Evolutionary conservation across 2,888 invertebrate genomes (phyloP).

Genomic region (Tetanocera ferruginea): DNA sequence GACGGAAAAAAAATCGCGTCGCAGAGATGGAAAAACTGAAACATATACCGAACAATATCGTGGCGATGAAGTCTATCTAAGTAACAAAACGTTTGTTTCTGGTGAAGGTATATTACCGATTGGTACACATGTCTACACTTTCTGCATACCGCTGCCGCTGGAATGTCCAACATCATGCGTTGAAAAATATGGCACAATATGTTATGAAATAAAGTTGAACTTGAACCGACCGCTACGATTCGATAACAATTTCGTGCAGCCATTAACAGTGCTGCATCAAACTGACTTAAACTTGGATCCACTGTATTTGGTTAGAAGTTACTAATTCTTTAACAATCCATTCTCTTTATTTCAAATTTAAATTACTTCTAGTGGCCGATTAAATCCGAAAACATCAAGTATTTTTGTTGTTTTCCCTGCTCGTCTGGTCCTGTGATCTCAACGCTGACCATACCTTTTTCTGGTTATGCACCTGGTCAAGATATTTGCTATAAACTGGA

Average conservation of each 20-base stretch:
- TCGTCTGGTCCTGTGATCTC: slow-evolving; percentile 49
- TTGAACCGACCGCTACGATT: slow-evolving; percentile 87
- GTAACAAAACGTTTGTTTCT: slow-evolving; percentile 43
- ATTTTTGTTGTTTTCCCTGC: slow-evolving; percentile 54
- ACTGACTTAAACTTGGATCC: slow-evolving; percentile 83
- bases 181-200: slow-evolving; percentile 78
- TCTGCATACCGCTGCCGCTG: slow-evolving; percentile 51
- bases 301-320: slow-evolving; percentile 75
- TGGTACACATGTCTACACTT: slow-evolving; percentile 54
- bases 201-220: slow-evolving; percentile 81
- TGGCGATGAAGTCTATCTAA: slow-evolving; percentile 48
- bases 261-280: slow-evolving; percentile 81
- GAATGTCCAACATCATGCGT: slow-evolving; percentile 72
- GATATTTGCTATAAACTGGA: slow-evolving; percentile 48
- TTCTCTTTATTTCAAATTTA: not conserved
- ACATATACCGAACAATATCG: slow-evolving; percentile 36
- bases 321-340: slow-evolving; percentile 74
- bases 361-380: slow-evolving; percentile 47
- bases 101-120: slow-evolving; percentile 44
- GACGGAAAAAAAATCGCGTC: slow-evolving; percentile 42
- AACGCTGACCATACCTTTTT: slow-evolving; percentile 51
- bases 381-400: slow-evolving; percentile 45
- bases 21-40: not conserved
- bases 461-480: slow-evolving; percentile 56
- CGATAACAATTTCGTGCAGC: slow-evolving; percentile 58